phyloP scores from a whole-genome alignment of 2,797 vertebrate species.

The Labeo calbasu region DNA sequence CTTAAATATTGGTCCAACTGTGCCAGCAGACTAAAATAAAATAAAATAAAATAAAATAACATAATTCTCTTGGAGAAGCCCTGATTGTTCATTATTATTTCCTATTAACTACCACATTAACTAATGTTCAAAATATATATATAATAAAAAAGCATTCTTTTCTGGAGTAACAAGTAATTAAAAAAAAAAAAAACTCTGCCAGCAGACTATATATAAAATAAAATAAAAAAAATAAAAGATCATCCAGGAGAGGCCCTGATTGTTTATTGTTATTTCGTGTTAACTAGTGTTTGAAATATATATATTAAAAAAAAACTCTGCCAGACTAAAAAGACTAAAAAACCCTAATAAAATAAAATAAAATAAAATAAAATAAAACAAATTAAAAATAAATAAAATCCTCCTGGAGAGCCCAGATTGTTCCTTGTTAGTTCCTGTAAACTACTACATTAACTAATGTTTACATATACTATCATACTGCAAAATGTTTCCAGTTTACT shows the following conservation, averaged over 20 bases:
- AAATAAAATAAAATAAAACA: neutral
- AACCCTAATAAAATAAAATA: no score
- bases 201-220: neutral
- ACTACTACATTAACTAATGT: neutral
- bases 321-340: neutral
- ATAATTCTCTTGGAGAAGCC: neutral
- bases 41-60: no score
- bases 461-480: neutral
- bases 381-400: no score
- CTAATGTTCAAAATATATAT: neutral
- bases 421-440: neutral
- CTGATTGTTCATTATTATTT: neutral
- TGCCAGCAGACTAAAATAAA: no score
- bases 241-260: neutral
- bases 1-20: no score
- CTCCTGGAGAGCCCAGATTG: neutral
- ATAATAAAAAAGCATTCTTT: neutral
- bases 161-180: neutral
- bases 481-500: neutral
- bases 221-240: neutral
- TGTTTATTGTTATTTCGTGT: neutral
- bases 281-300: neutral
- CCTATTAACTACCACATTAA: neutral
- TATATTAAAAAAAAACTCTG: no score
- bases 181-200: neutral